A percentile compares a stretch with the other conserved stretches of the same genome.
Conservation (phyloP, 2,888 invertebrate genomes). For the Smittia sp. region DNA sequence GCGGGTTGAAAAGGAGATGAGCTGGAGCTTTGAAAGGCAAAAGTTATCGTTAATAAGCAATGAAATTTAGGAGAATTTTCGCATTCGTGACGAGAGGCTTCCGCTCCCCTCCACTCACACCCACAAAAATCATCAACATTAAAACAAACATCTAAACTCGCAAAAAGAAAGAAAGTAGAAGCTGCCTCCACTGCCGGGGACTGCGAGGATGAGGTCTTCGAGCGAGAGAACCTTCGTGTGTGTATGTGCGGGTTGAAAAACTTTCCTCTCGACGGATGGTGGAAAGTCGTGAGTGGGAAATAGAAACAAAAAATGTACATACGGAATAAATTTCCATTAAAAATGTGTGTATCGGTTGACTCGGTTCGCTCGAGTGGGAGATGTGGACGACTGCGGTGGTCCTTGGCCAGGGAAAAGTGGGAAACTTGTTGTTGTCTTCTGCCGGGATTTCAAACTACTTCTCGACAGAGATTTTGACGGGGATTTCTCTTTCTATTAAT, state of each 20-base stretch:
- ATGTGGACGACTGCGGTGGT: no score
- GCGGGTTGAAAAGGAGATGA: neutral
- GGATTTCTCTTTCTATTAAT: neutral
- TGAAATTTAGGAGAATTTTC: neutral
- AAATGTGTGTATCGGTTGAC: neutral
- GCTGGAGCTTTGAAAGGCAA: neutral
- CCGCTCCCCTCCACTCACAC: neutral
- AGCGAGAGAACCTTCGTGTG: conserved; percentile 3
- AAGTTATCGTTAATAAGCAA: neutral
- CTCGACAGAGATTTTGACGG: neutral
- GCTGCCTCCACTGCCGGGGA: no score
- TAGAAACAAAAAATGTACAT: neutral
- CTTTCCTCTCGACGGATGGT: neutral
- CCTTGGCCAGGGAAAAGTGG: neutral
- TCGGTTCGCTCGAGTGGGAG: neutral
- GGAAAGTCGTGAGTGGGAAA: neutral
- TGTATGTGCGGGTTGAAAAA: neutral
- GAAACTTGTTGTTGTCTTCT: neutral
- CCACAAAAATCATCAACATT: neutral
- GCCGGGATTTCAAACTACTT: neutral
- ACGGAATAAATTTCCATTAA: conserved; percentile 2
- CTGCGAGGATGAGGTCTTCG: neutral
- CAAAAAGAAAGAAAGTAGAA: no score
- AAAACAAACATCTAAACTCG: neutral
- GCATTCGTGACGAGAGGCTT: neutral